Base-by-base conservation (phyloP, 2,113 vertebrate genomes). In the Dissostichus mawsoni region DNA sequence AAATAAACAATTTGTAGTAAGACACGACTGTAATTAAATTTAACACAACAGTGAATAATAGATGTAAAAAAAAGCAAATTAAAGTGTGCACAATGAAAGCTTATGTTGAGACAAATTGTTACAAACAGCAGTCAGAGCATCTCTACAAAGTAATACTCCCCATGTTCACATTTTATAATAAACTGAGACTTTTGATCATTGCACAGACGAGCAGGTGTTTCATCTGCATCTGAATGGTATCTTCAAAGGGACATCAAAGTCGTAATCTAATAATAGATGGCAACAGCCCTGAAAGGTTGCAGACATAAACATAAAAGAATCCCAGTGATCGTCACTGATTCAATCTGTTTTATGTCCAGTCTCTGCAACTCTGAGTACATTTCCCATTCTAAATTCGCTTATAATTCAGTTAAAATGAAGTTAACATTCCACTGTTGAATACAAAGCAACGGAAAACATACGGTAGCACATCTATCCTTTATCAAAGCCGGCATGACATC, bases 231-330 rank as follows among this genome's bases (percentile, higher is more conserved):
- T 69, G 61, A 83, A 72, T 57, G 56, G 61, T 68, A n/a, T 63
- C 72, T 83, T 89, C 82, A 89, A 76, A 59, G 74, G 36, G 71
- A 83, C 63, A 83, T 86, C 81, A 87, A 79, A 87, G 69, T 83
- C 51, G 59, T 16, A 8, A 64, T 81, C 71, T 53, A 69, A 78
- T 76, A 87, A 72, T 50, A 56, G 56, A 36, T 16, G 12, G 68
- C 57, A 69, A 68, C 23, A 72, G 52, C 57, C 33, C 64, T 69
- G 47, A 87, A 57, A 87, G 72, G 82, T 52, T 80, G 69, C 50
- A 71, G 56, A 61, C 23, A 72, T 59, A 80, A 56, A 78, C 10
- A 69, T 18, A 57, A 64, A 76, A 67, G 36, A 41, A 82, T 68
- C 50, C 4, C 58, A 67, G 53, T 41, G 50, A 61, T 58, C 33